Evolutionary conservation across 2,113 vertebrate species (phyloP), one percentile per base, ranked within the genome.

Genomic region (Thalassoma bifasciatum): DNA sequence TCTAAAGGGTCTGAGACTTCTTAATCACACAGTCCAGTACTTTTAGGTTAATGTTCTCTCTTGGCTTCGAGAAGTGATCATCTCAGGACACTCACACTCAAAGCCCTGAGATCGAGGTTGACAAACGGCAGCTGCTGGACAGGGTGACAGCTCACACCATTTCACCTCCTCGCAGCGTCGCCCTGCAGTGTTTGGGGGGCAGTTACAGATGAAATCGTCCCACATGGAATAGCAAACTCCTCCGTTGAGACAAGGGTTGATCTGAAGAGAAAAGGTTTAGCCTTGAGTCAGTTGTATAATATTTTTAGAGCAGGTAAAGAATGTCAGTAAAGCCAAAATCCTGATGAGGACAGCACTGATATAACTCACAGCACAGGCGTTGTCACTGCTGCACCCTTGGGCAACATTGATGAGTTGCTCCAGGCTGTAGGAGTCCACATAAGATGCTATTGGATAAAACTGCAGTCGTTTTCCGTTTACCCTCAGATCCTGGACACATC

Each of bases 401-500:
- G 86, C 93, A 49, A 98, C 90, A 3, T 94, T 93, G 72, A 89
- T 78, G 59, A 96, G 91, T 17, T 87, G 61, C 67, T 76, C 72
- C 16, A 89, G 88, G 37, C n/a, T 56, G 69, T 88, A 82, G 23
- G 91, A 86, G 36, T 71, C 83, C 6, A 72, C 85, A 1, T 46
- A 54, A 16, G 75, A 62, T 23, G 75, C 61, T 57, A 93, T 76
- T 13, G 95, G 93, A 79, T 94, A 98, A 82, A 99, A 97, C 89
- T 97, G 96, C 82, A 98, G 88, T 0, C 70, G 92, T 58, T 87
- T 92, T 34, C 85, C 92, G 83, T 95, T 95, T 17, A 98, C 73
- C 85, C 95, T 94, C 72, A 96, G 60, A 81, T 99, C 97, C 91
- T 99, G 96, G 52, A 98, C 83, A 19, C 97, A 98, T 10, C 97